Base-by-base conservation (phyloP, 2,113 vertebrate species). In the Donacobius atricapilla region DNA sequence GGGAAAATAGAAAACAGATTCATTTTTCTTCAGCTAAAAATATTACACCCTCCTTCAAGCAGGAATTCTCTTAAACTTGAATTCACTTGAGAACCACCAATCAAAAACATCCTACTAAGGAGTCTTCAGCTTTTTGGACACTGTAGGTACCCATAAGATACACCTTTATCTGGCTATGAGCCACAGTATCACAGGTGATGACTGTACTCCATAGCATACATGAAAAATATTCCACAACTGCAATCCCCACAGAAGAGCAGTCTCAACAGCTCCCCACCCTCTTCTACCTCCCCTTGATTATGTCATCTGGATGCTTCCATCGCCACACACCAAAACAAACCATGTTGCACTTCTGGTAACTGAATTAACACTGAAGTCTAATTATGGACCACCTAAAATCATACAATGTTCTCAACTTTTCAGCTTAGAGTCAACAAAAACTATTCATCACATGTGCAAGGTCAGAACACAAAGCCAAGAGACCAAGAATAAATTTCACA, bases 311-410 rank as follows among this genome's bases (percentile, higher is more conserved):
- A 63, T 31, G 35, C 10, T n/a, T 66, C 60, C n/a, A 63, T 17
- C 48, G 44, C 71, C 56, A 47, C 15, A 4, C 64, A 27, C 23
- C 77, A 66, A 66, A 94, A 87, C 63, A 20, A 85, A 68, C 33
- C 75, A 56, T 0, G 0, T 27, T 1, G 0, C 19, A 24, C 30
- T 45, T 51, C 37, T 44, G 33, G 17, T 39, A 48, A 80, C 61
- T 60, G 57, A 75, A 35, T 71, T 48, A 83, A 68, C 24, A 51
- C 33, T 14, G 39, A 71, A 54, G 44, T 60, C 24, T 72, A 76
- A 71, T 85, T 85, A 56, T 2, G 5, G 47, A 61, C 48, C 47
- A 80, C 45, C 31, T 60, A 14, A 79, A 88, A 84, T 51, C 35
- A 23, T 44, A 51, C 3, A 17, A 31, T 27, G 11, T 69, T 91